phyloP scores from a whole-genome alignment of 92 coral and sea anemone genomes.

The Epizoanthus scotinus region DNA sequence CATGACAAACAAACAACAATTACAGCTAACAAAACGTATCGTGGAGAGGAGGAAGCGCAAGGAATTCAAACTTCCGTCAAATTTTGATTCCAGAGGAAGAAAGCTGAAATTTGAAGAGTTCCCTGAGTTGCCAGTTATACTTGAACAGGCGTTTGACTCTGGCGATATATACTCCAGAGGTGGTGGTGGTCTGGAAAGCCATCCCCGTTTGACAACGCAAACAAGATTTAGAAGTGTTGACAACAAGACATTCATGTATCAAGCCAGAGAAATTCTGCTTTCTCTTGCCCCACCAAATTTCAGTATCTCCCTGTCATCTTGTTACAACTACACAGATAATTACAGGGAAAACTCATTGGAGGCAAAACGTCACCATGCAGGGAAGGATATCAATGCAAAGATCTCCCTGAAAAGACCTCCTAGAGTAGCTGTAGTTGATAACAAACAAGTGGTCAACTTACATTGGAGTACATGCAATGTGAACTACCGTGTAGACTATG shows the following conservation, averaged over 20 bases:
- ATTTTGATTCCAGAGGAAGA: conserved; percentile 51
- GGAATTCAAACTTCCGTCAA: conserved; percentile 36
- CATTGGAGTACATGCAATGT: too few species aligned
- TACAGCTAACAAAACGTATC: conserved; percentile 37
- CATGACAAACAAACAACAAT: conserved; percentile 54
- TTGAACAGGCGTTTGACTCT: conserved; percentile 53
- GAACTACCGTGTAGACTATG: too few species aligned
- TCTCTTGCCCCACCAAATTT: conserved; percentile 3
- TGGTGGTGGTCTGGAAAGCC: conserved; percentile 44
- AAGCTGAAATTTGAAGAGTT: conserved; percentile 50
- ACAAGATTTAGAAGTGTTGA: conserved; percentile 21
- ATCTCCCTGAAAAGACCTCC: too few species aligned
- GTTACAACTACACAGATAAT: conserved; percentile 33
- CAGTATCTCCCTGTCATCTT: conserved; percentile 21
- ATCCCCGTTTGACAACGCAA: conserved; percentile 16
- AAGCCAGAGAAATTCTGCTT: conserved; percentile 20
- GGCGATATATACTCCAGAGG: conserved; percentile 40
- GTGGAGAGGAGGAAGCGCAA: conserved; percentile 10
- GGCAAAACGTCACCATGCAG: conserved; percentile 39
- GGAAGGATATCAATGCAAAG: conserved; percentile 10
- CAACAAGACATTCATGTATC: conserved; percentile 29
- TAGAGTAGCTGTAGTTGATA: too few species aligned
- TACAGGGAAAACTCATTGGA: conserved; percentile 22
- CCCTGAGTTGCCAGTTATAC: conserved; percentile 53
- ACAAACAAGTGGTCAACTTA: too few species aligned